Percentiles rank a stretch among this genome's conserved stretches.
Evolutionary conservation across 2,113 vertebrate genomes (phyloP).

Genomic region (Helogale parvula): DNA sequence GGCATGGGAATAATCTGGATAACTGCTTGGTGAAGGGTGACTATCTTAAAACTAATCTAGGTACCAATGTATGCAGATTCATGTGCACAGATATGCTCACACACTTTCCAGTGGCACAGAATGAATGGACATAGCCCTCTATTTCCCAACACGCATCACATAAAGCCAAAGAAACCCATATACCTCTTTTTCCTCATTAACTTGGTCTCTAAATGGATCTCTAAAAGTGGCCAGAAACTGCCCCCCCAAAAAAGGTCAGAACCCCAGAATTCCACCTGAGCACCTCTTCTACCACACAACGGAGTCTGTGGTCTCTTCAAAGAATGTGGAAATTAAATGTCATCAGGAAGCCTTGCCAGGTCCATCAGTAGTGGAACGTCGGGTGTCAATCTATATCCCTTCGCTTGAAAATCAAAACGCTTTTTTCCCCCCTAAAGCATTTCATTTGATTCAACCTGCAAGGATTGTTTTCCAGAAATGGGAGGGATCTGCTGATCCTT

Average conservation of each 20-base stretch:
- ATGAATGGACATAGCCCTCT: background rate
- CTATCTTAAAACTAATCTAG: background rate
- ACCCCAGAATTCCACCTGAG: background rate
- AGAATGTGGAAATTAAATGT: background rate
- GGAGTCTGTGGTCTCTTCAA: background rate
- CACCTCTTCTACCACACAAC: background rate
- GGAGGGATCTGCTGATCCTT: background rate
- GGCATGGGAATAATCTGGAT: background rate
- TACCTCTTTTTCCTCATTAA: background rate
- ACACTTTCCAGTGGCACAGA: background rate
- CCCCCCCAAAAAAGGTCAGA: background rate
- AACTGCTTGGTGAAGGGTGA: background rate
- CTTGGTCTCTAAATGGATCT: background rate
- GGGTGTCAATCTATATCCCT: background rate
- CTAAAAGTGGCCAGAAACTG: background rate
- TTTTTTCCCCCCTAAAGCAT: conserved; percentile 12
- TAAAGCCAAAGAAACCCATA: background rate
- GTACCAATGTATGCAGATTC: background rate
- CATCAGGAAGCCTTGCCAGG: background rate
- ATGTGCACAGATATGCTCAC: too few species aligned
- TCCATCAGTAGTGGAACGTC: background rate
- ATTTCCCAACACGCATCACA: background rate
- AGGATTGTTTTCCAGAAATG: conserved; percentile 25
- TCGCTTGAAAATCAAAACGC: conserved; percentile 23
- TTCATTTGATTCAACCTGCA: conserved; percentile 48